Base-by-base conservation (phyloP, 23 tunicate genomes). In the Aplidium turbinatum region DNA sequence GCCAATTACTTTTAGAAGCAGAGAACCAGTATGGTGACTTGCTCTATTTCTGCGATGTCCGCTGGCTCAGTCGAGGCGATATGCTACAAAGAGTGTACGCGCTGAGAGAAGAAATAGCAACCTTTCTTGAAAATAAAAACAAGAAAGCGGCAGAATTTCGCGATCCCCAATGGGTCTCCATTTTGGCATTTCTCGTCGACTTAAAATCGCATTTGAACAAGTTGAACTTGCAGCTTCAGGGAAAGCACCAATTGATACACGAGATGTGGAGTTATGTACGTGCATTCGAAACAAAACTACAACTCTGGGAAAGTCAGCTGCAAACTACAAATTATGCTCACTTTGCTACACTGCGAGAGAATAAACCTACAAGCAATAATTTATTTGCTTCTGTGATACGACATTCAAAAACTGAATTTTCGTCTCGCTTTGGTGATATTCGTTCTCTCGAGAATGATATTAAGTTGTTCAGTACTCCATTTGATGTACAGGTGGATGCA, bases 61-160 rank as follows among this genome's bases (percentile, higher is more conserved):
- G 82, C 75, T 83, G 82, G 89, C 75, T 83, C 5, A 83, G 89
- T 83, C 75, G 82, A 74, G 89, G 89, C 3, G 89, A 33, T 83
- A 75, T 75, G 82, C 82, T 75, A 3, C 18, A 1, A 78, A 33
- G 73, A 52, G 85, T 71, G 47, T 79, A 81, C 57, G 30, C 31
- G 26, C 26, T 71, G 73, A 82, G 68, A 24, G 54, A 63, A 4
- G 73, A 85, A 79, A 68, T 69, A 23, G 72, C 72, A 68, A 84
- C 47, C 47, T 64, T 47, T 31, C 83, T 78, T 64, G 64, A 78
- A 69, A n/a, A n/a, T n/a, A n/a, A n/a, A n/a, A n/a, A n/a, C n/a
- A n/a, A n/a, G n/a, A n/a, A n/a, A n/a, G n/a, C n/a, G n/a, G n/a
- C n/a, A n/a, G n/a, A n/a, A n/a, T n/a, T n/a, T n/a, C n/a, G n/a